phyloP scores from a whole-genome alignment of 2,888 invertebrate genomes.

The Thysanoteuthis rhombus region DNA sequence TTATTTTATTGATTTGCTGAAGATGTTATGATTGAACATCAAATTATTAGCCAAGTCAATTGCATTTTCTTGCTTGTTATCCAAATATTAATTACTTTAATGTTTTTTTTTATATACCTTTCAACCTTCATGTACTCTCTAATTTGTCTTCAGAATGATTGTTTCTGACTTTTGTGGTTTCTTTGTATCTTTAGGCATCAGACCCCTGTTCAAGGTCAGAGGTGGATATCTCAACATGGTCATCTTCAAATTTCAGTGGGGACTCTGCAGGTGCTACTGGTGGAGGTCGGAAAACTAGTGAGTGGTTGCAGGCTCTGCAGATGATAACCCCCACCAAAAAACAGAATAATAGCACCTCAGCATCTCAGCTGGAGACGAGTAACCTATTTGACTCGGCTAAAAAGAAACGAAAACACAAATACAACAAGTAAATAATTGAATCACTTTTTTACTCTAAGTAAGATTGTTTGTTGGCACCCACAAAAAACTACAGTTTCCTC shows the following conservation, averaged over 20 bases:
- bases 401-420: not conserved
- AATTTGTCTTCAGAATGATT: not conserved
- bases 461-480: too few species aligned
- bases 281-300: not conserved
- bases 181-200: not conserved
- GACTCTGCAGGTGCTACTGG: not conserved
- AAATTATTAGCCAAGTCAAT: too few species aligned
- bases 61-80: too few species aligned
- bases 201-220: not conserved
- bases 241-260: not conserved
- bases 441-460: too few species aligned
- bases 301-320: constrained; percentile 12
- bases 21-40: too few species aligned
- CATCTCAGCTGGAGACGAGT: not conserved
- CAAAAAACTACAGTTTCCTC: too few species aligned
- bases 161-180: not conserved
- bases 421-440: not conserved
- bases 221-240: not conserved
- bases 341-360: not conserved
- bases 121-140: too few species aligned
- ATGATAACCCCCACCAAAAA: not conserved
- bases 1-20: too few species aligned
- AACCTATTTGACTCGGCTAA: not conserved
- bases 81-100: too few species aligned
- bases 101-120: not conserved